These are phyloP conservation scores for Archips crataeganus DNA, from an alignment of 2,888 invertebrate species.

Conservation along the genomic window DNA sequence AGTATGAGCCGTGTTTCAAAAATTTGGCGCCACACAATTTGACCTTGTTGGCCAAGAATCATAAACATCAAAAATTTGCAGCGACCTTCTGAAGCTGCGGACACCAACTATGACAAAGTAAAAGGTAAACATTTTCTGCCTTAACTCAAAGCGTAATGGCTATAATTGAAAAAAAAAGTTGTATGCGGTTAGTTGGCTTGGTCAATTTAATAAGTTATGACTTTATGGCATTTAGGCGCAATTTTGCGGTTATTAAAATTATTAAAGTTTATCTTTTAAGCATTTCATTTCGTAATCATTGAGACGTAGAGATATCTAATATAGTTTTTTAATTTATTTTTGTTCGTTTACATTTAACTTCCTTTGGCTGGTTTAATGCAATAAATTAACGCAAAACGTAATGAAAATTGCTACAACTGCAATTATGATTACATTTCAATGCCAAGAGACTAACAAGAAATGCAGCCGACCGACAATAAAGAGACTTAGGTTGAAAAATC, in stretches of 20 bases:
- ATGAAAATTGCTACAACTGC: not conserved
- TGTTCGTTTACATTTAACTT: not conserved
- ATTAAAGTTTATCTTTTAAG: not conserved
- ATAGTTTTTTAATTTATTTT: not conserved
- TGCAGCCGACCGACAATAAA: not conserved
- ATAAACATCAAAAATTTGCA: not conserved
- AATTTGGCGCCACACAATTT: not conserved
- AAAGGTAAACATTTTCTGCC: not conserved
- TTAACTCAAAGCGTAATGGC: slow-evolving; percentile 9
- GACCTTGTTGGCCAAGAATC: not conserved
- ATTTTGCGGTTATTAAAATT: slow-evolving; percentile 1
- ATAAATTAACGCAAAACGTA: not conserved
- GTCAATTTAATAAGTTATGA: slow-evolving; percentile 10
- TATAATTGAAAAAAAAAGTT: slow-evolving; percentile 5
- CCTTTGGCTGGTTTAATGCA: not conserved
- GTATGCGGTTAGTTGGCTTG: slow-evolving; percentile 1
- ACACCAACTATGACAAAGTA: not conserved
- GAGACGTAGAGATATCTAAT: too few species aligned
- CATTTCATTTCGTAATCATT: not conserved
- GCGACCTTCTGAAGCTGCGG: not conserved
- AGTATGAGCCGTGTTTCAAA: not conserved
- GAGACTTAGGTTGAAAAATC: not conserved
- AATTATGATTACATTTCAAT: not conserved
- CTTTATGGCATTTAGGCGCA: not conserved
- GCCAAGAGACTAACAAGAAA: not conserved